These are phyloP conservation scores for Cavia aperea DNA, from an alignment of 2,113 vertebrate species.

Conservation along the genomic window DNA sequence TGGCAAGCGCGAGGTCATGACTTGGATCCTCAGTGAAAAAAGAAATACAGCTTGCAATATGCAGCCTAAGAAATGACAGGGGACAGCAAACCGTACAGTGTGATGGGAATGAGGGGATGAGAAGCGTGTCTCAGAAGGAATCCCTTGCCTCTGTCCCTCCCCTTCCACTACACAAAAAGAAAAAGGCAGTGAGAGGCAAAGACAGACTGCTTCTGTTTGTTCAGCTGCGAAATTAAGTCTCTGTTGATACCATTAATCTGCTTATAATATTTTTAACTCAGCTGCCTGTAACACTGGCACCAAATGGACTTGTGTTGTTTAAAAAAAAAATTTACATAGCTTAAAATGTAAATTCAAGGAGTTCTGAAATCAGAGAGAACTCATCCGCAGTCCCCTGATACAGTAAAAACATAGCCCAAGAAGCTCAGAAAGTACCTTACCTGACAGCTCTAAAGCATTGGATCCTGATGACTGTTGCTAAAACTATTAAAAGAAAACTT, in stretches of 20 bases:
- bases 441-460: neutral
- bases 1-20: no score
- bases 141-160: neutral
- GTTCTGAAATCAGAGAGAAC: no score
- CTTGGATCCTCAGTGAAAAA: no score
- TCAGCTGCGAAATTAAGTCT: slow-evolving; percentile 48
- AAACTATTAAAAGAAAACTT: neutral
- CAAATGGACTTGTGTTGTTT: no score
- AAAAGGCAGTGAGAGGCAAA: neutral
- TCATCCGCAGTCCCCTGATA: no score
- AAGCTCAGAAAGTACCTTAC: no score
- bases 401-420: no score
- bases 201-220: slow-evolving; percentile 21
- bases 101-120: neutral
- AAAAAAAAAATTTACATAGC: no score
- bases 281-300: no score
- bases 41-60: neutral
- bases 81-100: neutral
- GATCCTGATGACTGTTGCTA: neutral
- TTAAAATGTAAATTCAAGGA: no score
- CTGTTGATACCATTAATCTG: slow-evolving; percentile 55
- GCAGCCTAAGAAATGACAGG: neutral
- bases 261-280: neutral
- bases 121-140: neutral
- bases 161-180: neutral